Evolutionary conservation across 2,888 invertebrate species (phyloP).

Genomic region (Argyra leucocephala): DNA sequence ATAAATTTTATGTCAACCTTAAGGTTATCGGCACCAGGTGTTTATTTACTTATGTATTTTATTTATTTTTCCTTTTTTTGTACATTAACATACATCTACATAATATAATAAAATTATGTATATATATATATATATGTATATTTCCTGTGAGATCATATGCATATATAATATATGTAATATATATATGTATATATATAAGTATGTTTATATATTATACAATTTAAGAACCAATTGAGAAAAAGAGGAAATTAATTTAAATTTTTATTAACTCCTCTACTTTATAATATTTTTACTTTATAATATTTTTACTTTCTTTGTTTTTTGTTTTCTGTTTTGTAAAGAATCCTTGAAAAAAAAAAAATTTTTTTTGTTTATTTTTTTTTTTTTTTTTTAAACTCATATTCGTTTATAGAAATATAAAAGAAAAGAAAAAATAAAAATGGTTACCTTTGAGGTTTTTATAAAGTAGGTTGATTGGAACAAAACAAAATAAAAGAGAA

Average conservation of each 20-base stretch:
- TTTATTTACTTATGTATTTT: background rate
- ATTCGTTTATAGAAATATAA: no score
- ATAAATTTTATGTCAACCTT: background rate
- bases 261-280: background rate
- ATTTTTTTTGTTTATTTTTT: background rate
- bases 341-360: no score
- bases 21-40: slow-evolving; percentile 6
- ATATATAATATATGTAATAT: background rate
- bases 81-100: no score
- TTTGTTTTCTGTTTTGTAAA: background rate
- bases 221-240: no score
- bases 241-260: slow-evolving; percentile 2
- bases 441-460: background rate
- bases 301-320: background rate
- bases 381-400: background rate
- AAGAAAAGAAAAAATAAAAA: no score
- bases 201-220: no score
- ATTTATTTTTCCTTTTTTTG: background rate
- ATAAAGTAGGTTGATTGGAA: background rate
- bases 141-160: background rate
- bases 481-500: no score
- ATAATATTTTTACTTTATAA: background rate
- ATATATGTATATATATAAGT: background rate
- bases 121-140: no score
- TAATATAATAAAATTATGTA: no score